Conservation (phyloP, 2,888 invertebrate genomes). For the Chrysomela aeneicollis region DNA sequence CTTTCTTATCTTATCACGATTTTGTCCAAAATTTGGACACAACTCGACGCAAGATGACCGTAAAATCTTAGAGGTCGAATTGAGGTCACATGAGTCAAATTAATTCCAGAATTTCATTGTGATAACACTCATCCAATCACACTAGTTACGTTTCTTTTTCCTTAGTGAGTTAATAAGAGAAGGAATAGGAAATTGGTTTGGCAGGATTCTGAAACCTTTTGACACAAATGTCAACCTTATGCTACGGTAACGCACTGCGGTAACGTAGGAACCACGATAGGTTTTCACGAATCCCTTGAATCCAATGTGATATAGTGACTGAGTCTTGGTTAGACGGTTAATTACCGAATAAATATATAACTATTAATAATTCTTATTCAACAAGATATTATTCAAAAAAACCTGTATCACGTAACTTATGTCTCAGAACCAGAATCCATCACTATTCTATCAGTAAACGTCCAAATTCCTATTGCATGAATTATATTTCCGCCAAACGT, state of each 20-base stretch:
- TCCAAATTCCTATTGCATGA: too few species aligned
- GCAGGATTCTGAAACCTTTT: background rate
- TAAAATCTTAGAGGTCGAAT: background rate
- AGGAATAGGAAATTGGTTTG: background rate
- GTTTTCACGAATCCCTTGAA: too few species aligned
- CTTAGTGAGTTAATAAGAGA: background rate
- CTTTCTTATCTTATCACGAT: background rate
- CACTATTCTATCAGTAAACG: too few species aligned
- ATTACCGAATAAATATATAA: too few species aligned
- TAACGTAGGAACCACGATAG: too few species aligned
- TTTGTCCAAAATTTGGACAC: too few species aligned
- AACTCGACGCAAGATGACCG: background rate
- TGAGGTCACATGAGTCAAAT: slow-evolving; percentile 1
- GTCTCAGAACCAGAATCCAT: too few species aligned
- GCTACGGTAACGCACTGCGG: background rate
- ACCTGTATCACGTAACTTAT: too few species aligned
- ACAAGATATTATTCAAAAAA: too few species aligned
- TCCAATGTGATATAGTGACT: too few species aligned
- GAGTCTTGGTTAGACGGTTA: too few species aligned
- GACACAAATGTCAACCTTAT: background rate
- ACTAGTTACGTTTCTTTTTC: background rate
- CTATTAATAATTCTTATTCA: too few species aligned
- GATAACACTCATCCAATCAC: background rate
- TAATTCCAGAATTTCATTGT: background rate
- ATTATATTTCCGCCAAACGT: background rate